Evolutionary conservation across 2,797 vertebrate genomes (phyloP).

Genomic region (Petrocephalus sullivani): DNA sequence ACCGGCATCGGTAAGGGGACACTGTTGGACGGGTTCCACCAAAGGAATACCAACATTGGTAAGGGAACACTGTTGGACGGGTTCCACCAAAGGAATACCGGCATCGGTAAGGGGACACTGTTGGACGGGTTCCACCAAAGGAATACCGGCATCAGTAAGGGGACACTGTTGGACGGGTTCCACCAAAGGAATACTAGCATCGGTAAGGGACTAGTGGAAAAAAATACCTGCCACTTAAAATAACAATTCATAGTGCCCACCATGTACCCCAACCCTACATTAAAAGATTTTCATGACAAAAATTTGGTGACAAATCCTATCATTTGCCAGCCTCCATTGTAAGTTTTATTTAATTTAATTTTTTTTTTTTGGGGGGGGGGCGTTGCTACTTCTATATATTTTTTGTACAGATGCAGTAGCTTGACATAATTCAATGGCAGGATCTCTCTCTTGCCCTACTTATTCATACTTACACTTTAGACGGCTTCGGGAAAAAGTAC

Average conservation of each 20-base stretch:
- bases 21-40: background rate
- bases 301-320: background rate
- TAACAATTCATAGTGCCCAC: background rate
- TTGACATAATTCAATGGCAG: background rate
- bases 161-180: background rate
- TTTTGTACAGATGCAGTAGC: background rate
- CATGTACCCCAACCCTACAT: background rate
- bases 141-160: background rate
- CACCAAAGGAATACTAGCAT: background rate
- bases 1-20: background rate
- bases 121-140: background rate
- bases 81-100: background rate
- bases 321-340: background rate
- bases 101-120: background rate
- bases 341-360: too few species aligned
- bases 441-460: background rate
- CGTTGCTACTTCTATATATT: background rate
- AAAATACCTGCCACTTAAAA: background rate
- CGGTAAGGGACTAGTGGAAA: background rate
- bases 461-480: background rate
- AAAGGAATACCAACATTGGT: background rate
- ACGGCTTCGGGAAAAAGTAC: background rate
- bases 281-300: background rate
- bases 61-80: background rate
- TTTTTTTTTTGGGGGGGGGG: background rate